Percentiles rank a stretch among this genome's conserved stretches.
These are phyloP conservation scores for Belonocnema kinseyi DNA, from an alignment of 1,140 invertebrate genomes.

Conservation along the genomic window DNA sequence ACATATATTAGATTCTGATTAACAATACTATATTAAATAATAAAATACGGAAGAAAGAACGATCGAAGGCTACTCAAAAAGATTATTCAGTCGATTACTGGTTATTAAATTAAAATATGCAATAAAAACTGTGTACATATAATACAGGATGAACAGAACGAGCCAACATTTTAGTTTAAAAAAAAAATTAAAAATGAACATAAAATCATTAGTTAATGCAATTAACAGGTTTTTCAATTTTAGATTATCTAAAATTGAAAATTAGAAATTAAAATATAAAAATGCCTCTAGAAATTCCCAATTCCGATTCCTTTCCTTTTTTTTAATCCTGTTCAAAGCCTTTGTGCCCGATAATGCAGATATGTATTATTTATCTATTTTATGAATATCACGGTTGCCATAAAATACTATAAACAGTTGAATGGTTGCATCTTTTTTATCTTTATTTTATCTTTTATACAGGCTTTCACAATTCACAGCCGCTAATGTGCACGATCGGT, in stretches of 20 bases:
- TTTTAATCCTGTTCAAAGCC: not conserved
- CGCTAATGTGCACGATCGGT: slow-evolving; percentile 52
- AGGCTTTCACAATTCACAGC: slow-evolving; percentile 57
- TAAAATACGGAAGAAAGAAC: not conserved
- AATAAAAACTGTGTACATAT: slow-evolving; percentile 13
- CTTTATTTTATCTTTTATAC: slow-evolving; percentile 12
- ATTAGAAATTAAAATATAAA: not conserved
- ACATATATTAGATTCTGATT: slow-evolving; percentile 23
- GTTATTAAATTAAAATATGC: not conserved
- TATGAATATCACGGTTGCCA: slow-evolving; percentile 33
- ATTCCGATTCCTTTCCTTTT: not conserved
- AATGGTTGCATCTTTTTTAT: slow-evolving; percentile 1
- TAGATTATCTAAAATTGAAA: not conserved
- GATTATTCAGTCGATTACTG: slow-evolving; percentile 21
- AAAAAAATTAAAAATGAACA: not conserved
- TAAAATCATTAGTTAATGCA: not conserved
- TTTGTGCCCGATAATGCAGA: slow-evolving; percentile 19
- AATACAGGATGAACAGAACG: slow-evolving; percentile 11
- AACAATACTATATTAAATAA: slow-evolving; percentile 16
- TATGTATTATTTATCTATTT: slow-evolving; percentile 16
- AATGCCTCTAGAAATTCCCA: slow-evolving; percentile 11
- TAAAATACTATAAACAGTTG: slow-evolving; percentile 29
- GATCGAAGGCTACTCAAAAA: not conserved
- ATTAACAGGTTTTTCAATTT: slow-evolving; percentile 10
- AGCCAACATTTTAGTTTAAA: not conserved